Evolutionary conservation across 2,888 invertebrate genomes (phyloP).

Genomic region (Drosophila tripunctata): DNA sequence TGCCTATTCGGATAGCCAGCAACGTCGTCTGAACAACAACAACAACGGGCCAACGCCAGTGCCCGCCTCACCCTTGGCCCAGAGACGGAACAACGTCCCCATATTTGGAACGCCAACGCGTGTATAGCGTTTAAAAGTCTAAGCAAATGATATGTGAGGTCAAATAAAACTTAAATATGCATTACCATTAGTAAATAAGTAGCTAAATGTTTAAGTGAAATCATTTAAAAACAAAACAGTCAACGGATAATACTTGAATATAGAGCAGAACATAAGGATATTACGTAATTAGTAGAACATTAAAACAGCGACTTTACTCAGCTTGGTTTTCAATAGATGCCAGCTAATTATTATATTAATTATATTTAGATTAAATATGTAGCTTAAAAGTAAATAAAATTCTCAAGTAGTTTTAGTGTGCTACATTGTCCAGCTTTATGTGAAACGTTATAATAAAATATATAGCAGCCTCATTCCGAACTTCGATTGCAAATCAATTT

Average conservation of each 20-base stretch:
- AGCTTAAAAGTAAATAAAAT: constrained; percentile 44
- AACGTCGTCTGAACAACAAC: constrained; percentile 75
- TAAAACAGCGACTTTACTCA: constrained; percentile 32
- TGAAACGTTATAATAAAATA: constrained; percentile 64
- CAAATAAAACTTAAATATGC: constrained; percentile 50
- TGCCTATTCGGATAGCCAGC: constrained; percentile 87
- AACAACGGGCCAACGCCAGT: constrained; percentile 66
- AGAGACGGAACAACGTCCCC: constrained; percentile 76
- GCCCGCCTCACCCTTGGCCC: constrained; percentile 74
- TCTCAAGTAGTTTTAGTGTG: constrained; percentile 69
- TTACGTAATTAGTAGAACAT: constrained; percentile 21
- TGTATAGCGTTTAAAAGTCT: constrained; percentile 83
- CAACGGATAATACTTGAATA: constrained; percentile 47
- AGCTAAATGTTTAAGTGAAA: constrained; percentile 51
- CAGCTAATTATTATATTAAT: constrained; percentile 30
- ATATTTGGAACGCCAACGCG: constrained; percentile 83
- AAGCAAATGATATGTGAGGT: constrained; percentile 48
- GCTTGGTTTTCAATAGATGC: constrained; percentile 17
- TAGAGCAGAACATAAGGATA: constrained; percentile 23
- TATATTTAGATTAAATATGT: constrained; percentile 18
- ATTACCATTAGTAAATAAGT: constrained; percentile 61
- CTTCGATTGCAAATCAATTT: constrained; percentile 6
- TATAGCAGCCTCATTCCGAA: constrained; percentile 7
- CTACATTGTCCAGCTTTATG: constrained; percentile 76
- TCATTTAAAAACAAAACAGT: constrained; percentile 30